phyloP scores from a whole-genome alignment of 2,113 vertebrate species.

The Neopipo cinnamomea region DNA sequence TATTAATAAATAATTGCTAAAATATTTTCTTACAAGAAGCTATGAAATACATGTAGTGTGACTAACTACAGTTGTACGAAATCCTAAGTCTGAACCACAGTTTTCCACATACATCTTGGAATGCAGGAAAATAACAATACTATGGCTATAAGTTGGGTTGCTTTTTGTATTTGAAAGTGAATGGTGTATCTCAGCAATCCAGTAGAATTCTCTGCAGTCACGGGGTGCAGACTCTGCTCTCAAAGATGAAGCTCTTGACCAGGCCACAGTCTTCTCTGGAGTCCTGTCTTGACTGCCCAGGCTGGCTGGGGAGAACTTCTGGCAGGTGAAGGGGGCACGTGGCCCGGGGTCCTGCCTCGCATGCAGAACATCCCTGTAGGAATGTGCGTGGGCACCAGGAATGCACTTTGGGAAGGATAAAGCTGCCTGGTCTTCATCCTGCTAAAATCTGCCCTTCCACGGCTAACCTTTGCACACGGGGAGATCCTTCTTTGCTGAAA shows the following conservation, averaged over 20 bases:
- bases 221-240: background rate
- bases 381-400: background rate
- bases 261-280: background rate
- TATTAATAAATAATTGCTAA: background rate
- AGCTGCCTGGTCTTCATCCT: background rate
- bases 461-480: no score
- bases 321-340: fast-evolving
- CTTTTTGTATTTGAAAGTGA: background rate
- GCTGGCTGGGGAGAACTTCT: background rate
- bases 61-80: background rate
- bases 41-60: background rate
- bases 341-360: fast-evolving
- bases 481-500: background rate
- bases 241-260: background rate
- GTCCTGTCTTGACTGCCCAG: background rate
- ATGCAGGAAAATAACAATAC: background rate
- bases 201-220: background rate
- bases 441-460: background rate
- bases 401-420: background rate
- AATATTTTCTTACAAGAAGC: background rate
- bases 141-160: fast-evolving
- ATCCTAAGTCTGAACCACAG: background rate
- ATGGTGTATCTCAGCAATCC: background rate
- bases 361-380: fast-evolving
- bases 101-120: background rate